Evolutionary conservation across 2,113 vertebrate genomes (phyloP), one percentile per base, ranked within the genome.

Genomic region (Syngnathoides biaculeatus): DNA sequence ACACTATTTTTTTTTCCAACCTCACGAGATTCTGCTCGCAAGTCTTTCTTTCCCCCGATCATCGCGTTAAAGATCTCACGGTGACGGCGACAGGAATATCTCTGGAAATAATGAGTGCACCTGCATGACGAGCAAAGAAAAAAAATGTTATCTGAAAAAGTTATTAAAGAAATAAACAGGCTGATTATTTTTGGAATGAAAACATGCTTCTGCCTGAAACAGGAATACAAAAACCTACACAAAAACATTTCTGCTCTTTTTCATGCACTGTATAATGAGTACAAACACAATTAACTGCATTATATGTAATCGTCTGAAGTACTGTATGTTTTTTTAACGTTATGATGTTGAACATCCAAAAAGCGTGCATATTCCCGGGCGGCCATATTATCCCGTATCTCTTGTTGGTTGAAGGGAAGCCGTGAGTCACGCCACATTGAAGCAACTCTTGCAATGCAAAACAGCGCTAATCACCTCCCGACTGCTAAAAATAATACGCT

Each of bases 401-500:
- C 69, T 35, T 20, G 43, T 39, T 69, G 14, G 65, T n/a, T 72
- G 67, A 76, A 73, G 57, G 40, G 45, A 69, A 60, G 42, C 52
- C 71, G 42, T 64, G 53, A 60, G 68, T 82, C 68, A 69, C 53
- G 58, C 57, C 59, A 75, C 65, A 80, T 20, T 63, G 61, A 79
- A 68, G 60, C 68, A 70, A 65, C 65, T 68, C 65, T 72, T 79
- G 79, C 81, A 79, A 84, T 79, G 70, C 65, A 64, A 73, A 81
- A 22, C 57, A 80, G 76, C 76, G 22, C 62, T 15, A 56, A 88
- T 75, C 67, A 77, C 43, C 63, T 77, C 72, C 75, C 15, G 42
- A 69, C 67, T 65, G 72, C 74, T 81, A 78, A 78, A 77, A 81
- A 81, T 80, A 24, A 72, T 30, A 42, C 79, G 70, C 78, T 66